Conservation (phyloP, 2,888 invertebrate genomes). For the Arge pagana region DNA sequence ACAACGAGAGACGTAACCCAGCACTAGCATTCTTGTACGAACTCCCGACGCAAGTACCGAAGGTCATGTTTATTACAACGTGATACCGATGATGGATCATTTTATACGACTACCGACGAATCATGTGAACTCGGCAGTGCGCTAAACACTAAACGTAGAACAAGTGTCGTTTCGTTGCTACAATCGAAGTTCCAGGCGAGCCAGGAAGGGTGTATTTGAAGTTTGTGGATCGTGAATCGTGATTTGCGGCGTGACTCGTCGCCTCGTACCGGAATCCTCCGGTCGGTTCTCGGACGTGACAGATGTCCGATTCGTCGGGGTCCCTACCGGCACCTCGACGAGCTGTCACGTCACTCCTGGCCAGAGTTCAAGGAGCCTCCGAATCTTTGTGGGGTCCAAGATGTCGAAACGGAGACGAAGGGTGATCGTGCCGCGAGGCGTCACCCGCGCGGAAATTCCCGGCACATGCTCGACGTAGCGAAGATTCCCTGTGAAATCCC, state of each 20-base stretch:
- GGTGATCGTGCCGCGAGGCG: conserved; percentile 51
- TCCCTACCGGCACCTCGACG: not conserved
- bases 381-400: conserved; percentile 21
- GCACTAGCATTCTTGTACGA: too few species aligned
- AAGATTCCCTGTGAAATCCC: conserved; percentile 44
- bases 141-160: too few species aligned
- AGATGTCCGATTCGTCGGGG: conserved; percentile 6
- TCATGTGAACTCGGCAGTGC: too few species aligned
- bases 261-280: not conserved
- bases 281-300: conserved; percentile 1
- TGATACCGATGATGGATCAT: too few species aligned
- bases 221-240: not conserved
- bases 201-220: too few species aligned
- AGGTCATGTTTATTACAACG: too few species aligned
- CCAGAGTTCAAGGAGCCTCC: conserved; percentile 1
- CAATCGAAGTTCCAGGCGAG: too few species aligned
- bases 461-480: conserved; percentile 50
- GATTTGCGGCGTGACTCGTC: not conserved
- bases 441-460: conserved; percentile 53
- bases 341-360: not conserved
- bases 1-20: too few species aligned
- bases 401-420: conserved; percentile 28
- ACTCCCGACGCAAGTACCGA: too few species aligned
- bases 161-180: too few species aligned
- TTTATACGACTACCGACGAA: too few species aligned